Evolutionary conservation across 2,888 invertebrate species (phyloP), one percentile per base, ranked within the genome.

Genomic region (Electrophaes corylata): DNA sequence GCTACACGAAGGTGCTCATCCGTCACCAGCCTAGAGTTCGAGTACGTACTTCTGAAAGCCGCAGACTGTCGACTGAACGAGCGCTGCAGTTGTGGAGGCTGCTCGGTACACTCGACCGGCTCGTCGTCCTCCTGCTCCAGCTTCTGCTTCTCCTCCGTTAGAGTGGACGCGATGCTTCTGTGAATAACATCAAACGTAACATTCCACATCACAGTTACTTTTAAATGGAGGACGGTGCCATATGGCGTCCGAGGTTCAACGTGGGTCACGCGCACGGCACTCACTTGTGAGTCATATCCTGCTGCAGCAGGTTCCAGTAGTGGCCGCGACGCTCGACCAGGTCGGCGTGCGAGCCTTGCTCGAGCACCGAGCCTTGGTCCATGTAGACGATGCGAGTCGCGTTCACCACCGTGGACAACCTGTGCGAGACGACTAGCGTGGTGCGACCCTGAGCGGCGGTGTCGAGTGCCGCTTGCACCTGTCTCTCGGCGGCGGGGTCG

Each of bases 401-500:
- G 10, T 12, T n/a, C 4, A 5, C 8, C 6, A 37, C 37, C 11
- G 39, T 18, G 4, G 16, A 18, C 1, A 37, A 16, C 2, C 11
- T 11, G 83, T 96, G 96, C 0, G 96, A 95, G 0, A 96, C 95
- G 8, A 96, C 94, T 1, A 96, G 83, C 0, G 96, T 96, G 5
- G 96, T 96, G 66, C 96, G 88, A 1, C 96, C 96, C 61, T 91
- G 83, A 60, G 94, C 93, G 0, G 96, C 97, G 11, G 93, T 92
- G 75, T 97, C 96, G 45, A 97, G 80, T 0, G 91, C 91, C 0
- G 87, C 86, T 72, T 90, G 90, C 0, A 91, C 90, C 79, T 83
- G 64, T 0, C 94, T 92, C 81, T 97, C 97, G 31, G 96, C 95
- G 55, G 95, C 94, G 2, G 95, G 94, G 84, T 97, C 97, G 54